Base-by-base conservation (phyloP, 2,113 vertebrate genomes). In the Chascanopsetta lugubris region DNA sequence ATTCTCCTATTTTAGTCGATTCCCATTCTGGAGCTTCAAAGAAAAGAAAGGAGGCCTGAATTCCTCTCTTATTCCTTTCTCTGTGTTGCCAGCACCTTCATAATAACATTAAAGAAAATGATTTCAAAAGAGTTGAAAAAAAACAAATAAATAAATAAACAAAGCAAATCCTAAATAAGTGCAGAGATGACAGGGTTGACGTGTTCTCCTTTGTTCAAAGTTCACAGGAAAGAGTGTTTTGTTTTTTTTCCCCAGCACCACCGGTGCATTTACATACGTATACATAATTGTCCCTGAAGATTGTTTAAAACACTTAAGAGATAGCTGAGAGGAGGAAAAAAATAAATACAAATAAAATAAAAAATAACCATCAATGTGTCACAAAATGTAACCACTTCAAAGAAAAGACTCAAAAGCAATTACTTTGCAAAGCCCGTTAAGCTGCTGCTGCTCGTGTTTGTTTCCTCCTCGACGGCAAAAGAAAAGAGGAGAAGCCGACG, bases 391-490 rank as follows among this genome's bases (percentile, higher is more conserved):
- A 9, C 5, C 29, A 64, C 66, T 85, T 82, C 63, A 68, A 74
- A 62, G 68, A 71, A 56, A n/a, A 45, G 20, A 68, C 59, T 76
- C 58, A 2, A 75, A 85, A 80, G 72, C 79, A 89, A 87, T 87
- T 80, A 87, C 69, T 73, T 42, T 61, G 57, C 56, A 77, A 82
- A 63, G 69, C 60, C 42, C 30, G 24, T 46, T 55, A 45, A 30
- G 73, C 61, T 55, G 59, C 59, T 55, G 59, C 59, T 55, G 60
- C 10, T 22, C 68, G 8, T 76, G 81, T 85, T 77, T 80, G 59
- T 82, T 76, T 80, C 29, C 25, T 1, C 66, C 24, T 67, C 72
- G 49, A 26, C 11, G 25, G 49, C 47, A 81, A 50, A 26, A 54
- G 11, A 45, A 15, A 49, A 17, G 38, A 42, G 8, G 38, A 42